Conservation (phyloP, 1,140 invertebrate genomes). For the Arion vulgaris region DNA sequence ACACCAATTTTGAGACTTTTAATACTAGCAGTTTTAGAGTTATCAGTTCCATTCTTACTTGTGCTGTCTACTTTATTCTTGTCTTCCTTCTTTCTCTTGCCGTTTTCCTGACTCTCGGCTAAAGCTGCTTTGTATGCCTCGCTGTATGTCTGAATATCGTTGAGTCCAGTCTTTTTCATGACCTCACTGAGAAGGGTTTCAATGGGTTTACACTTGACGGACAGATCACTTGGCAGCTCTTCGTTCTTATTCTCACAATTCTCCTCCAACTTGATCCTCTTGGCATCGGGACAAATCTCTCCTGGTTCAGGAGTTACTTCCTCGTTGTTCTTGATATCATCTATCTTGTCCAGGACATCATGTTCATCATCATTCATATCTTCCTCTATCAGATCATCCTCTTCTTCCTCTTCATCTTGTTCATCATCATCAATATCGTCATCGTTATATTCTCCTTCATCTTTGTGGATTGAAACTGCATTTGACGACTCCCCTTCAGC, state of each 20-base stretch:
- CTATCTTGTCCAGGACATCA: slow-evolving; percentile 51
- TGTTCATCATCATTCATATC: slow-evolving; percentile 59
- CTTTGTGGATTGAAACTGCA: slow-evolving; percentile 41
- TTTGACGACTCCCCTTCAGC: slow-evolving; percentile 60
- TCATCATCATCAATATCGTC: slow-evolving; percentile 67
- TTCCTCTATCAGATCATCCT: slow-evolving; percentile 42
- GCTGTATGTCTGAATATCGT: slow-evolving; percentile 94
- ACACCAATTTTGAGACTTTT: background rate
- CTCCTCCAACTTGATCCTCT: slow-evolving; percentile 36
- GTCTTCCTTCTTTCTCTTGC: slow-evolving; percentile 15
- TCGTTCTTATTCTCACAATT: background rate
- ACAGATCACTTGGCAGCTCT: slow-evolving; percentile 40
- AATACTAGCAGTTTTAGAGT: slow-evolving; percentile 6
- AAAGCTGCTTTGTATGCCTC: slow-evolving; percentile 96
- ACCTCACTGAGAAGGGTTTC: slow-evolving; percentile 88
- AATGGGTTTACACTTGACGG: slow-evolving; percentile 37
- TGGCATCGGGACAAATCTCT: slow-evolving; percentile 29
- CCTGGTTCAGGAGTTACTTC: slow-evolving; percentile 30
- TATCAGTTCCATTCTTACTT: background rate
- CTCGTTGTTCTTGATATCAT: slow-evolving; percentile 48
- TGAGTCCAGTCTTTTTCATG: slow-evolving; percentile 96
- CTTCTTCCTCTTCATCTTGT: slow-evolving; percentile 71
- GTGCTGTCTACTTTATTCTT: slow-evolving; percentile 10
- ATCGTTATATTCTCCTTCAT: slow-evolving; percentile 40
- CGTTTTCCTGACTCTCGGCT: slow-evolving; percentile 79